Percentiles rank a stretch among this genome's conserved stretches.
Evolutionary conservation across 2,888 invertebrate species (phyloP).

Genomic region (Lithophane ornitopus): DNA sequence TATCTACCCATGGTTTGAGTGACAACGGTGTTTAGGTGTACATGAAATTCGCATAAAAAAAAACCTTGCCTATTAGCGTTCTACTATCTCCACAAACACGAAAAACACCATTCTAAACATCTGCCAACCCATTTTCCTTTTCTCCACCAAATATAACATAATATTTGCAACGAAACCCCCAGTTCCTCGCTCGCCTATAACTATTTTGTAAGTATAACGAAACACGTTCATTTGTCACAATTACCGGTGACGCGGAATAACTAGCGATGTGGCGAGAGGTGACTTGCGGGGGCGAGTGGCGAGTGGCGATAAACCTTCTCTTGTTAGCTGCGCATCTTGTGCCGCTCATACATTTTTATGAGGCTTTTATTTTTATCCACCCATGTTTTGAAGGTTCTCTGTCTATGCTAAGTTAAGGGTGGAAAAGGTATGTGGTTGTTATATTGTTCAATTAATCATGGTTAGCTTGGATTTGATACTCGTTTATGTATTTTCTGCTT

Average conservation of each 20-base stretch:
- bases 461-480: conserved; percentile 1
- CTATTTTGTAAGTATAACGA: conserved; percentile 75
- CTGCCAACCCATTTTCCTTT: conserved; percentile 4
- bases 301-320: conserved; percentile 67
- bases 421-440: conserved; percentile 37
- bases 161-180: conserved; percentile 20
- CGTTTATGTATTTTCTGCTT: neutral
- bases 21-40: too few relatives aligned
- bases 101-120: conserved; percentile 5
- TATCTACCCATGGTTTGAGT: too few relatives aligned
- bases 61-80: neutral
- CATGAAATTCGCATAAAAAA: neutral
- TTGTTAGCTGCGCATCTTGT: conserved; percentile 85
- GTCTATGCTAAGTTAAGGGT: conserved; percentile 32
- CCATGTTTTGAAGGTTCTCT: conserved; percentile 80
- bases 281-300: conserved; percentile 56
- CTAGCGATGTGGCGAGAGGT: conserved; percentile 71
- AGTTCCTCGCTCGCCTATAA: conserved; percentile 44
- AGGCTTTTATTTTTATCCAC: conserved; percentile 85
- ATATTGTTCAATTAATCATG: conserved; percentile 47
- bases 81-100: neutral
- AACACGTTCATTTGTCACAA: conserved; percentile 87
- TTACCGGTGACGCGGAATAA: conserved; percentile 89
- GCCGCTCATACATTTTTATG: conserved; percentile 90
- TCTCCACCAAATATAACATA: conserved; percentile 20